A percentile compares a stretch with the other conserved stretches of the same genome.
Conservation (phyloP, 2,113 vertebrate species). For the Noctilio leporinus region DNA sequence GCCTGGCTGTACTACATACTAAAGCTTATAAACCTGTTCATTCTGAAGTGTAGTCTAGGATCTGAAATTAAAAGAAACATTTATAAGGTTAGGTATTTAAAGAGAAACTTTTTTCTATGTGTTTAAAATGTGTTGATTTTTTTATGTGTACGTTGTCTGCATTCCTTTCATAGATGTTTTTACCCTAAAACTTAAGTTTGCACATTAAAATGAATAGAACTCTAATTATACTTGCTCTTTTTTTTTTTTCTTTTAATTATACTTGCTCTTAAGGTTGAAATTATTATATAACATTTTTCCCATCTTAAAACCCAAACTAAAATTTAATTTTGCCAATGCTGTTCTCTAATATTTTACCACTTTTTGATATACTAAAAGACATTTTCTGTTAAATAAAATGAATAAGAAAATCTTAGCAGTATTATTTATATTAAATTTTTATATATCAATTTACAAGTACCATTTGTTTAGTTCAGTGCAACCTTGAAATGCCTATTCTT, state of each 20-base stretch:
- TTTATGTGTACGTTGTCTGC: not conserved
- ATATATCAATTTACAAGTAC: not conserved
- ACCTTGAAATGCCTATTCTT: not conserved
- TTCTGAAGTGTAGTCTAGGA: not conserved
- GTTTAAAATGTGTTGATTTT: not conserved
- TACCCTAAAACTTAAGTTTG: not conserved
- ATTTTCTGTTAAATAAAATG: not conserved
- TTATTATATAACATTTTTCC: slow-evolving; percentile 1
- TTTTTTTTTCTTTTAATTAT: no score
- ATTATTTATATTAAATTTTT: not conserved
- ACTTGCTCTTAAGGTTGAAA: not conserved
- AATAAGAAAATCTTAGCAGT: not conserved
- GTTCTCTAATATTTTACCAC: not conserved
- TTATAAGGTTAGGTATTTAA: not conserved
- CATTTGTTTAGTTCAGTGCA: not conserved
- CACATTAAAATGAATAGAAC: not conserved
- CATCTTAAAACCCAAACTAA: not conserved
- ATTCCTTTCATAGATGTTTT: not conserved
- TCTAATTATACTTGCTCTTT: not conserved
- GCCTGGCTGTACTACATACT: not conserved
- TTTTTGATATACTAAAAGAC: not conserved
- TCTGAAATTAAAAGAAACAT: not conserved
- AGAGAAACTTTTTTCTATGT: not conserved
- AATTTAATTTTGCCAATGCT: not conserved
- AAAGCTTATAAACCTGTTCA: not conserved